Evolutionary conservation across 1,140 invertebrate genomes (phyloP).

Genomic region (Spodoptera litura): DNA sequence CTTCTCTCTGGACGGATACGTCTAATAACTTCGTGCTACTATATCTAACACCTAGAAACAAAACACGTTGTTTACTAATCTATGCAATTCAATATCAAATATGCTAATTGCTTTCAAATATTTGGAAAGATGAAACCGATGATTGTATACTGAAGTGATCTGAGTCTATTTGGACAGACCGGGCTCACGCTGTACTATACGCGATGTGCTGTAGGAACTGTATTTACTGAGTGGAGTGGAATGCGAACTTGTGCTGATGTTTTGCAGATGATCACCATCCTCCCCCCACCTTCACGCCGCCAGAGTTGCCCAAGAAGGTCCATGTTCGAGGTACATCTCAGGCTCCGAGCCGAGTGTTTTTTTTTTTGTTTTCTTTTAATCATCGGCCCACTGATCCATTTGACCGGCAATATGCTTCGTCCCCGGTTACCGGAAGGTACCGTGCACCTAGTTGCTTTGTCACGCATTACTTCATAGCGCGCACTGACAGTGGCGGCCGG

Average conservation of each 20-base stretch:
- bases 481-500: constrained; percentile 69
- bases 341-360: constrained; percentile 77
- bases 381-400: constrained; percentile 77
- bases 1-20: constrained; percentile 25
- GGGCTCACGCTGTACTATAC: constrained; percentile 65
- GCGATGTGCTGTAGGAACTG: constrained; percentile 73
- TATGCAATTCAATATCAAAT: background rate
- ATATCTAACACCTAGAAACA: background rate
- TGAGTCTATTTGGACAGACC: constrained; percentile 46
- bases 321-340: constrained; percentile 95
- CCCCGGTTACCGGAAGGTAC: constrained; percentile 68
- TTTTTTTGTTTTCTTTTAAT: constrained; percentile 74
- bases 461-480: constrained; percentile 81
- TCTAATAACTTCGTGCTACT: background rate
- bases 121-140: constrained; percentile 44
- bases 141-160: constrained; percentile 35
- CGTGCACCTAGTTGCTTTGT: constrained; percentile 82
- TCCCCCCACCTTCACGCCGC: constrained; percentile 97
- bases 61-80: constrained; percentile 6
- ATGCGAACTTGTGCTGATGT: constrained; percentile 90
- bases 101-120: constrained; percentile 38
- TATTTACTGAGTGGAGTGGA: constrained; percentile 84
- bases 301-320: constrained; percentile 98
- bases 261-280: constrained; percentile 97
- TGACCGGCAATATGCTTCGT: constrained; percentile 78